phyloP scores from a whole-genome alignment of 2,797 vertebrate species.

The Meriones psammophilus region DNA sequence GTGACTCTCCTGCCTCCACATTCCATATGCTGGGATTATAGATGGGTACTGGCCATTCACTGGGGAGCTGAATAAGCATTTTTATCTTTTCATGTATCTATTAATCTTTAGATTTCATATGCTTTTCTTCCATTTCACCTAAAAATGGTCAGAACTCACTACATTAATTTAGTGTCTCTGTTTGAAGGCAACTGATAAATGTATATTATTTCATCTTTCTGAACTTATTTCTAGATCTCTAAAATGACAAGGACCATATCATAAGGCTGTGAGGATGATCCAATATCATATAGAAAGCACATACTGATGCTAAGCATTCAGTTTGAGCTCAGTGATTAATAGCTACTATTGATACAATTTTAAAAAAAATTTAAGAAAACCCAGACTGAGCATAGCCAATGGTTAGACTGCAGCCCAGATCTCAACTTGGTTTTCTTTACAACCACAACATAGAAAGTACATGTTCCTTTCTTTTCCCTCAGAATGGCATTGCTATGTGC shows the following conservation, averaged over 20 bases:
- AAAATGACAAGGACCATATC: neutral
- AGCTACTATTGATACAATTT: neutral
- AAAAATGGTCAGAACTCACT: neutral
- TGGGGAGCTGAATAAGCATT: neutral
- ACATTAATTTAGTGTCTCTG: conserved; percentile 5
- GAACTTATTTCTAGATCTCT: conserved; percentile 1
- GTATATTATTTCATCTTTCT: conserved; percentile 34
- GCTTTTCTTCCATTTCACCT: conserved; percentile 9
- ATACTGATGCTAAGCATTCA: neutral
- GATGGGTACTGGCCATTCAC: neutral
- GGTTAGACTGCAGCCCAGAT: neutral
- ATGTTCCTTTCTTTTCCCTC: neutral
- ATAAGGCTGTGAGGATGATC: neutral
- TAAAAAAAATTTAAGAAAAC: neutral
- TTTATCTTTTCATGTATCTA: conserved; percentile 13
- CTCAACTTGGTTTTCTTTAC: neutral
- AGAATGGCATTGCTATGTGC: neutral
- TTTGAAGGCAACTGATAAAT: conserved; percentile 30
- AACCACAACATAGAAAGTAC: neutral
- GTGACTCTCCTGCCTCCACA: neutral
- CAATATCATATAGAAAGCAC: neutral
- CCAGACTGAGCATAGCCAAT: neutral
- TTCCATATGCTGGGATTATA: neutral
- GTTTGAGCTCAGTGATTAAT: neutral
- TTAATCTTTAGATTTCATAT: conserved; percentile 16